A percentile compares a stretch with the other conserved stretches of the same genome.
Conservation (phyloP, 2,113 vertebrate species). For the Sporophila hypoxantha region DNA sequence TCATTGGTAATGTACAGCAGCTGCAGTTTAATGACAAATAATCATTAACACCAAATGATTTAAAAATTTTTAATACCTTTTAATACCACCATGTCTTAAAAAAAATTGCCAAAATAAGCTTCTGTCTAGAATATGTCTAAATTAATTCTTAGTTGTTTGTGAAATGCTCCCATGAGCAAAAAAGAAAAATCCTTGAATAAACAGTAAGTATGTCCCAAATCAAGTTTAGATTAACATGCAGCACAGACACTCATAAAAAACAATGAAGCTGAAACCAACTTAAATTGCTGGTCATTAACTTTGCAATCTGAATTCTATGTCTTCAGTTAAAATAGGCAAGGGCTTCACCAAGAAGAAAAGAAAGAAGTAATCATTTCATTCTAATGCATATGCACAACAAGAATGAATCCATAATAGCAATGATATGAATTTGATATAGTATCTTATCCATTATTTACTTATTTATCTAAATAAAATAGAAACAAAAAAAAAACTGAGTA, state of each 20-base stretch:
- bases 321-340: not conserved
- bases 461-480: not conserved
- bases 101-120: not conserved
- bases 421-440: not conserved
- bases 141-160: not conserved
- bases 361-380: not conserved
- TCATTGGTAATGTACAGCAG: not conserved
- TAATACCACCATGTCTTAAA: not conserved
- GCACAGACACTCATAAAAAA: not conserved
- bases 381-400: not conserved
- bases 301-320: not conserved
- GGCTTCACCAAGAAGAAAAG: not conserved
- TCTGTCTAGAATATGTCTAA: not conserved
- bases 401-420: not conserved
- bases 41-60: not conserved
- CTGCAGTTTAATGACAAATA: not conserved
- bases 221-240: not conserved
- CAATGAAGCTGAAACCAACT: not conserved
- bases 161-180: not conserved
- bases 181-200: not conserved
- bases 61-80: not conserved
- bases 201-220: not conserved
- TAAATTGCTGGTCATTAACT: not conserved
- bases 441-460: not conserved
- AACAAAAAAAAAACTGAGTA: not conserved